Base-by-base conservation (phyloP, 2,113 vertebrate genomes). In the Sylvia atricapilla region DNA sequence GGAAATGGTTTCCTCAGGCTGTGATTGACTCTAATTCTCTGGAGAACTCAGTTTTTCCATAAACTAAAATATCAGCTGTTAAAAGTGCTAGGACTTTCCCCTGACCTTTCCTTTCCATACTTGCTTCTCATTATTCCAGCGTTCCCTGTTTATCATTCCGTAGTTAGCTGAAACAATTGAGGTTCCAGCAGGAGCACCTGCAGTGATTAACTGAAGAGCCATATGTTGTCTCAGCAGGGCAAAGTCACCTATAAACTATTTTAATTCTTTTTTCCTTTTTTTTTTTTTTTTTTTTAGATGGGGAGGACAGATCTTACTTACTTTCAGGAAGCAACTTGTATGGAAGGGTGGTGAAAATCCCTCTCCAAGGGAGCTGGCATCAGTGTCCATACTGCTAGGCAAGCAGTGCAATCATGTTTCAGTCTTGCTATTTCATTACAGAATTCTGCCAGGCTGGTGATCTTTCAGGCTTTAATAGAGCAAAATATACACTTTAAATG, bases 231-330 rank as follows among this genome's bases (percentile, higher is more conserved):
- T 87, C 74, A 78, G 50, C 64, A 63, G 64, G 87, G 30, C 95
- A 97, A 96, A 96, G 96, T 97, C 96, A 97, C 95, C 94, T 96
- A 87, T 82, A 96, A 95, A 93, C 69, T 91, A 22, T 64, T 86
- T 49, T 14, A 5, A 10, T 50, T 24, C 15, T 25, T 25, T 50
- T 50, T 46, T 21, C 19, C 6, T 46, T 47, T 21, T 47, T 47
- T 47, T 46, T 49, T 49, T 23, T 39, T 28, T 33, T 41, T 64
- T 30, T 47, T 47, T 35, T 46, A 11, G 4, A 63, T 39, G 27
- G 4, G 10, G 27, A 69, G 58, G 53, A 87, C 47, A 68, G 84
- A 21, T 47, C 33, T 69, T 78, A 15, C 33, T 69, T 78, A 15
- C 33, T 88, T 95, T 66, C 28, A 49, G 49, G 87, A 47, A 74